Percentiles rank a stretch among this genome's conserved stretches.
phyloP scores from a whole-genome alignment of 2,113 vertebrate genomes.

The Clarias macrocephalus region DNA sequence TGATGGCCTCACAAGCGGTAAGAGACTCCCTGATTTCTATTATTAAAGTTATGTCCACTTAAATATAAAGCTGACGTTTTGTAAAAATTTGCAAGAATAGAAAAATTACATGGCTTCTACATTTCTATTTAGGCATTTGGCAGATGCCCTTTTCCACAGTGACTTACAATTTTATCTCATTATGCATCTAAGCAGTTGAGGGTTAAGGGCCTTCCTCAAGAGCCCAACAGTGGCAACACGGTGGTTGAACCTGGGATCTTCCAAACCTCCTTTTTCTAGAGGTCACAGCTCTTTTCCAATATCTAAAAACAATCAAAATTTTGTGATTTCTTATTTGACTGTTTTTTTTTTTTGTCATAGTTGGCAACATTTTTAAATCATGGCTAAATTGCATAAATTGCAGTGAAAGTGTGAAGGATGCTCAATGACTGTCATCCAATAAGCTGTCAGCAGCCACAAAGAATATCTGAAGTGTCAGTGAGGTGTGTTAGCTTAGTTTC shows the following conservation, averaged over 20 bases:
- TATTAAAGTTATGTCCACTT: not conserved
- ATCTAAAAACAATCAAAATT: not conserved
- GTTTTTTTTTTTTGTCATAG: not conserved
- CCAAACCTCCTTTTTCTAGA: not conserved
- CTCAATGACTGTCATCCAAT: not conserved
- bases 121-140: no score
- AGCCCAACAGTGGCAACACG: no score
- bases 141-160: no score
- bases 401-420: not conserved
- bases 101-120: no score
- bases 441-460: not conserved
- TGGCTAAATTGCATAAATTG: not conserved
- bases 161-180: no score
- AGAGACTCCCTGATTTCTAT: slow-evolving; percentile 30
- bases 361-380: not conserved
- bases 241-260: no score
- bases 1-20: slow-evolving; percentile 99
- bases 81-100: not conserved
- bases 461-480: no score
- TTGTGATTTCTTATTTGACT: no score
- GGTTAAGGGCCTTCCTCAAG: no score
- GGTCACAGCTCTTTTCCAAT: not conserved
- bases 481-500: no score
- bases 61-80: not conserved
- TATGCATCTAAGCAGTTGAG: no score